Evolutionary conservation across 2,113 vertebrate genomes (phyloP).

Genomic region (Plestiodon gilberti): DNA sequence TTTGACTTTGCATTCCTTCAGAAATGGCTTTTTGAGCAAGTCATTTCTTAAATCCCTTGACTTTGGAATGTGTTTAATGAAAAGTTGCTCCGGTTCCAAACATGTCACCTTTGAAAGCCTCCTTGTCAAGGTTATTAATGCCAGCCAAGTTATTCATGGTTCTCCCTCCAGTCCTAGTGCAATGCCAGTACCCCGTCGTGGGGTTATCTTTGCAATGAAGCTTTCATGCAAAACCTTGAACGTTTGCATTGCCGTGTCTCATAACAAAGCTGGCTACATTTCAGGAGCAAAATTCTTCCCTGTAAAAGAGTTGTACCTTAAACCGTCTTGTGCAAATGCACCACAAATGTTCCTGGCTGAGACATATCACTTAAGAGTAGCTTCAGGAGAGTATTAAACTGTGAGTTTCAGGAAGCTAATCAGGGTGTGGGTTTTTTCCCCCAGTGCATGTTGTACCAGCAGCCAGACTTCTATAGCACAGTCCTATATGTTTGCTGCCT

Average conservation of each 20-base stretch:
- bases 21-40: neutral
- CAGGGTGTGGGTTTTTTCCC: neutral
- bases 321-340: constrained; percentile 4
- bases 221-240: constrained; percentile 1
- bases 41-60: neutral
- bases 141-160: neutral
- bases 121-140: constrained; percentile 12
- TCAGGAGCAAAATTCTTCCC: constrained; percentile 31
- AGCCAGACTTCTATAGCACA: neutral
- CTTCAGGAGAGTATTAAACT: neutral
- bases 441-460: neutral
- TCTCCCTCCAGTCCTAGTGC: constrained; percentile 30
- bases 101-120: constrained; percentile 14
- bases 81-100: constrained; percentile 25
- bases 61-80: constrained; percentile 13
- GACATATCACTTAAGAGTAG: neutral
- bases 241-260: neutral
- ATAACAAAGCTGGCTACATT: neutral
- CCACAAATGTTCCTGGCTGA: neutral
- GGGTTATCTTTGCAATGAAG: neutral
- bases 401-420: neutral
- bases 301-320: neutral
- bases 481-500: neutral
- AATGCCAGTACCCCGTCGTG: neutral
- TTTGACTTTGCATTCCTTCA: constrained; percentile 30